Conservation (phyloP, 2,113 vertebrate genomes). For the Podarcis cretensis region DNA sequence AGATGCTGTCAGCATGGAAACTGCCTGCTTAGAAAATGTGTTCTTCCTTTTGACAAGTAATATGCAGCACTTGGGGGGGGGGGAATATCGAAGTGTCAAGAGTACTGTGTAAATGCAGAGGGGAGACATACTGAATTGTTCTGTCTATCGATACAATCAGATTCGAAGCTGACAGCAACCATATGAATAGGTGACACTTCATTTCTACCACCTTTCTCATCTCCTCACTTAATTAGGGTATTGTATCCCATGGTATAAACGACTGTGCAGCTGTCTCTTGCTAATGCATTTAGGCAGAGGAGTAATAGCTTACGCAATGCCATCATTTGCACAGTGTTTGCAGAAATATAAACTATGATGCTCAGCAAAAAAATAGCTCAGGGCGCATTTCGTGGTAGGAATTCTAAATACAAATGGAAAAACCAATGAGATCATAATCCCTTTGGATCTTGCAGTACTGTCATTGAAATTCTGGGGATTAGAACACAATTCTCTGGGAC, state of each 20-base stretch:
- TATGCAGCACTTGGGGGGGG: not conserved
- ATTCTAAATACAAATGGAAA: constrained; percentile 19
- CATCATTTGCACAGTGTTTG: not conserved
- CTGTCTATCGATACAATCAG: not conserved
- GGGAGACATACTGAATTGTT: not conserved
- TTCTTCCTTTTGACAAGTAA: constrained; percentile 23
- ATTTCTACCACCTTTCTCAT: constrained; percentile 17
- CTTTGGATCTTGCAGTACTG: not conserved
- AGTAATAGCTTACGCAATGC: not conserved
- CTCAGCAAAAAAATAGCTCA: not conserved
- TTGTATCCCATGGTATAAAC: not conserved
- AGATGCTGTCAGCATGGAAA: not conserved
- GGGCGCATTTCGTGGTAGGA: not conserved
- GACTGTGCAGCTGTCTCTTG: not conserved
- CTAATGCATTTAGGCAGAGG: not conserved
- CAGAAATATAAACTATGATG: not conserved
- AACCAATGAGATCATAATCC: not conserved
- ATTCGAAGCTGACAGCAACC: not conserved
- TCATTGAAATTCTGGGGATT: not conserved
- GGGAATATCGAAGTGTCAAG: not conserved
- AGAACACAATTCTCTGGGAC: not conserved
- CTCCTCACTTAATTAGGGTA: constrained; percentile 24
- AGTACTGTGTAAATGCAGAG: not conserved
- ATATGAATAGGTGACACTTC: not conserved
- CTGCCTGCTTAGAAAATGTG: not conserved